These are phyloP conservation scores for Cerastoderma edule DNA, from an alignment of 2,888 invertebrate genomes.

Conservation along the genomic window DNA sequence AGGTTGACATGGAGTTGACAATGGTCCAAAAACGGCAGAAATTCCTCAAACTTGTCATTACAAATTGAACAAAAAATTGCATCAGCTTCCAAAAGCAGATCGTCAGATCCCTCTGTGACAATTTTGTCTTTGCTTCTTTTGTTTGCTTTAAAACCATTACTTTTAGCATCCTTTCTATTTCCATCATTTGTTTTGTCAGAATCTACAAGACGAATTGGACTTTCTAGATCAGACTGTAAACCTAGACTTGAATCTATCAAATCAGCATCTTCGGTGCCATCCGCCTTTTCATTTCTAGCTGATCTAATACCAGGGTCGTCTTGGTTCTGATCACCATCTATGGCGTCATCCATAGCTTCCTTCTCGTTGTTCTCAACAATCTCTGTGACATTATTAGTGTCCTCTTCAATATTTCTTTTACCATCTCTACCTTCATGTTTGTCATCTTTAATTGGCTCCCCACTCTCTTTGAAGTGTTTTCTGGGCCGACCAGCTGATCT, in stretches of 20 bases:
- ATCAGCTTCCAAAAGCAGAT: not conserved
- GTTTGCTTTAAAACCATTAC: too few relatives aligned
- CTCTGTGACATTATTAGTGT: not conserved
- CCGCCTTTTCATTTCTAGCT: not conserved
- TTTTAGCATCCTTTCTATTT: too few relatives aligned
- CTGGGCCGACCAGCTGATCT: not conserved
- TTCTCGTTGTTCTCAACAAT: not conserved
- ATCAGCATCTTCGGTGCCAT: too few relatives aligned
- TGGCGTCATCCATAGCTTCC: not conserved
- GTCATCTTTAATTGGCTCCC: not conserved
- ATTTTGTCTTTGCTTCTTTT: not conserved
- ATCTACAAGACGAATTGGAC: too few relatives aligned
- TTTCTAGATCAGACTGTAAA: too few relatives aligned
- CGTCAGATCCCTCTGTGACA: not conserved
- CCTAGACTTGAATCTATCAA: too few relatives aligned
- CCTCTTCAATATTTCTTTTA: constrained; percentile 8
- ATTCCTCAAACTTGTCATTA: constrained; percentile 12
- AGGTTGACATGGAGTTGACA: constrained; percentile 33
- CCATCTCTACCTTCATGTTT: not conserved
- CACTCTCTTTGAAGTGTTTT: not conserved
- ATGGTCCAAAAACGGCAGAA: constrained; percentile 27
- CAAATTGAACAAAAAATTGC: constrained; percentile 16
- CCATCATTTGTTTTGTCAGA: too few relatives aligned
- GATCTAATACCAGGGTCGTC: too few relatives aligned
- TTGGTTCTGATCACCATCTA: too few relatives aligned